phyloP scores from a whole-genome alignment of 2,113 vertebrate genomes.

The Tinamus guttatus region DNA sequence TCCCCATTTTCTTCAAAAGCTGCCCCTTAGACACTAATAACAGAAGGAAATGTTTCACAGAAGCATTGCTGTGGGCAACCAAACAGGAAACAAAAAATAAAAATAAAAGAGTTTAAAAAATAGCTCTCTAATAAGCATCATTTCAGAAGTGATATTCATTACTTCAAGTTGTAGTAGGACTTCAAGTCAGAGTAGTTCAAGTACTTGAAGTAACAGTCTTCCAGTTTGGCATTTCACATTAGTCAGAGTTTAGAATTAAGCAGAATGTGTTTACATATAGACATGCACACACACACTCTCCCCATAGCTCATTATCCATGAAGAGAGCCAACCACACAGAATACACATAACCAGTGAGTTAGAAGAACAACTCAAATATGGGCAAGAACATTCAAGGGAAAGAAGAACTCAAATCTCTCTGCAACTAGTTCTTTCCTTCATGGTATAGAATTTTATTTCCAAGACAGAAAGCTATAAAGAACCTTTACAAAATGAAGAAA shows the following conservation, averaged over 20 bases:
- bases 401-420: not conserved
- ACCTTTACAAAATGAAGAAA: not conserved
- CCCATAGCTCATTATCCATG: not conserved
- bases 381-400: not conserved
- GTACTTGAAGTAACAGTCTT: not conserved
- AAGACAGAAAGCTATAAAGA: not conserved
- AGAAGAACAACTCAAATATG: not conserved
- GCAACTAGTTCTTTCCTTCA: not conserved
- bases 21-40: not conserved
- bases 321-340: not conserved
- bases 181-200: too few relatives aligned
- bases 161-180: not conserved
- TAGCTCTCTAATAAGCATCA: not conserved
- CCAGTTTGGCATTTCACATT: not conserved
- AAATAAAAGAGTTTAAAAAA: too few relatives aligned
- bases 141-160: not conserved
- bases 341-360: not conserved
- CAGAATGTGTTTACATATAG: not conserved
- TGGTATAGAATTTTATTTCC: not conserved
- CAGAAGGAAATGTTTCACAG: not conserved
- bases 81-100: not conserved
- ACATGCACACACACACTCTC: too few relatives aligned
- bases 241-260: not conserved
- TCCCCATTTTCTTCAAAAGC: not conserved
- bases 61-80: fast-evolving